These are phyloP conservation scores for Drosophila novamexicana DNA, from an alignment of 1,140 invertebrate genomes.

Conservation along the genomic window DNA sequence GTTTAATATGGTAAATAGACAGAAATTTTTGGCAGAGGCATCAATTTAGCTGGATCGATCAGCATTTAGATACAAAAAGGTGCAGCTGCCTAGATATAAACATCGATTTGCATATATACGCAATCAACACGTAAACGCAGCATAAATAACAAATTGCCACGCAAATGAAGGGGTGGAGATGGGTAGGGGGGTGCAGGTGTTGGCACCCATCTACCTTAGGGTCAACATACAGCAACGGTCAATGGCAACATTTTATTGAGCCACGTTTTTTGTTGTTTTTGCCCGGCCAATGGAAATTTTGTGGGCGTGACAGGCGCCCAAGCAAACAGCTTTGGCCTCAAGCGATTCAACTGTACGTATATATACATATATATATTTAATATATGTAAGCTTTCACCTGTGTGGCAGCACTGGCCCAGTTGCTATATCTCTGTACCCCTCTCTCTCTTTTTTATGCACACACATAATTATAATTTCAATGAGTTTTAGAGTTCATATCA, in stretches of 20 bases:
- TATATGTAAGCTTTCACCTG: constrained; percentile 4
- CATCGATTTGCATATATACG: constrained; percentile 72
- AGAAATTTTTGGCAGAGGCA: constrained; percentile 26
- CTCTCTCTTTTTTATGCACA: constrained; percentile 61
- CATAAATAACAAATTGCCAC: constrained; percentile 78
- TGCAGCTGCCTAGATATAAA: constrained; percentile 30
- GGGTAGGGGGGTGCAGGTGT: background rate
- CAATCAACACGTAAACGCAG: constrained; percentile 75
- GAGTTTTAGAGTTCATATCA: constrained; percentile 80
- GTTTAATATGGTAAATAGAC: background rate
- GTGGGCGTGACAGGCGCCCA: constrained; percentile 9
- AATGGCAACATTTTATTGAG: constrained; percentile 26
- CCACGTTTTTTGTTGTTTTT: background rate
- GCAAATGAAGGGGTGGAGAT: constrained; percentile 7
- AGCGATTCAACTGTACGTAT: constrained; percentile 4
- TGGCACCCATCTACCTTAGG: constrained; percentile 8
- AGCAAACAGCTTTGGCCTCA: background rate
- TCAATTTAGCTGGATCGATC: constrained; percentile 31
- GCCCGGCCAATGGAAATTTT: constrained; percentile 39
- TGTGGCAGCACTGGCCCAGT: background rate
- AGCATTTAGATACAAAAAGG: constrained; percentile 8
- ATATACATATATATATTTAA: background rate
- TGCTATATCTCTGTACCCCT: background rate
- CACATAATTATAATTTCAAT: constrained; percentile 83
- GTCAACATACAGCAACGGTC: constrained; percentile 43